Evolutionary conservation across 2,113 vertebrate species (phyloP), one percentile per base, ranked within the genome.

Genomic region (Pangasianodon hypophthalmus): DNA sequence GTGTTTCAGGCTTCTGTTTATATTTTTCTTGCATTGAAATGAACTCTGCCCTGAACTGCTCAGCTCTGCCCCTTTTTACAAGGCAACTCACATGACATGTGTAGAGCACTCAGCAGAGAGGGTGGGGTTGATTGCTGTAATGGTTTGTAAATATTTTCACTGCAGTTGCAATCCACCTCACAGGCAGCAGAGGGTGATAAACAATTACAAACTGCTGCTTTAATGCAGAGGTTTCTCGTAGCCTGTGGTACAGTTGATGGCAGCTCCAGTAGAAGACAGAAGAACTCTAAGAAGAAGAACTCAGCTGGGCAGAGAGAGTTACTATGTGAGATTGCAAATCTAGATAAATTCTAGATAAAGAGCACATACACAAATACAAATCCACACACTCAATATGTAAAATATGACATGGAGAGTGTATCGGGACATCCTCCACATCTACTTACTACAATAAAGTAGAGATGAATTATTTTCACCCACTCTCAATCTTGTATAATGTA

Each of bases 311-410:
- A 1, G 48, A 69, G 46, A 48, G 32, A 54, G 5, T 69, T 79
- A n/a, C 41, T 56, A 4, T 80, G 41, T 19, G 18, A 24, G 84
- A 32, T 24, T 73, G 64, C 9, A 18, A 41, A 77, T 19, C 32
- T 29, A n/a, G n/a, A n/a, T n/a, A n/a, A n/a, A n/a, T n/a, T 29
- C 32, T 87, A 58, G 50, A 87, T 87, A 58, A 87, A 67, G 18
- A 48, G 29, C 44, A 32, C 21, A 32, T 48, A 44, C 62, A 48
- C 77, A 37, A 73, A 62, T 56, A 85, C 71, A 86, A 73, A 37
- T 48, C 13, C 44, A 79, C 44, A 29, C 46, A 79, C 19, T 41
- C 37, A 16, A n/a, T 73, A 54, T 64, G 19, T 64, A 69, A 52
- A 67, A 84, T 11, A 56, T 46, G 50, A 32, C 88, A 75, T 21